Evolutionary conservation across 2,888 invertebrate species (phyloP).

Genomic region (Ophioninae sp.): DNA sequence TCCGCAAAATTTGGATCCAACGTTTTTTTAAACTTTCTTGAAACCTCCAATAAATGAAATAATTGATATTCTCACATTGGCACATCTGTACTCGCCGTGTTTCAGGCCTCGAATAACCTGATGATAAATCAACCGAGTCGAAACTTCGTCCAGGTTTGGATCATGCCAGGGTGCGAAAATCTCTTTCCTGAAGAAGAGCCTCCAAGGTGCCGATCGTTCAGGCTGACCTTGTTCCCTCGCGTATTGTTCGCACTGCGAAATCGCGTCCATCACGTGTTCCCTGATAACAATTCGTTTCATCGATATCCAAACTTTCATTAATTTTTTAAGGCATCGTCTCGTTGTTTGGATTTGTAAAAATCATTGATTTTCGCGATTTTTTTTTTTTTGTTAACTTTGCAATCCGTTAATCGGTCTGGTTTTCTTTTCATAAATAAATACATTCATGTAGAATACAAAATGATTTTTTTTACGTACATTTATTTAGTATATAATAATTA

Average conservation of each 20-base stretch:
- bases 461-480: too few species aligned
- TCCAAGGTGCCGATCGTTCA: conserved; percentile 94
- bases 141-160: conserved; percentile 89
- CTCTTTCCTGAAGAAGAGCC: conserved; percentile 93
- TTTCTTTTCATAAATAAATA: too few species aligned
- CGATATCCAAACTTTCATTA: too few species aligned
- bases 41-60: not conserved
- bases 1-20: too few species aligned
- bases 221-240: conserved; percentile 94
- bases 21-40: too few species aligned
- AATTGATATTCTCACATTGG: conserved; percentile 77
- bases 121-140: conserved; percentile 94
- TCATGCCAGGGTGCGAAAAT: conserved; percentile 97
- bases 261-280: conserved; percentile 97
- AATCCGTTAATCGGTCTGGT: too few species aligned
- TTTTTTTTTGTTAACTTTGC: too few species aligned
- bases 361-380: too few species aligned
- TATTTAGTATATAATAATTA: too few species aligned
- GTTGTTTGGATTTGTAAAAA: too few species aligned
- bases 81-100: conserved; percentile 95
- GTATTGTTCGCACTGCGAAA: conserved; percentile 97
- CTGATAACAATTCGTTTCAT: conserved; percentile 81
- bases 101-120: conserved; percentile 94
- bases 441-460: too few species aligned
- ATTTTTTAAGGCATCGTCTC: too few species aligned